phyloP scores from a whole-genome alignment of 2,113 vertebrate species.

The Benitochromis conjunctus region DNA sequence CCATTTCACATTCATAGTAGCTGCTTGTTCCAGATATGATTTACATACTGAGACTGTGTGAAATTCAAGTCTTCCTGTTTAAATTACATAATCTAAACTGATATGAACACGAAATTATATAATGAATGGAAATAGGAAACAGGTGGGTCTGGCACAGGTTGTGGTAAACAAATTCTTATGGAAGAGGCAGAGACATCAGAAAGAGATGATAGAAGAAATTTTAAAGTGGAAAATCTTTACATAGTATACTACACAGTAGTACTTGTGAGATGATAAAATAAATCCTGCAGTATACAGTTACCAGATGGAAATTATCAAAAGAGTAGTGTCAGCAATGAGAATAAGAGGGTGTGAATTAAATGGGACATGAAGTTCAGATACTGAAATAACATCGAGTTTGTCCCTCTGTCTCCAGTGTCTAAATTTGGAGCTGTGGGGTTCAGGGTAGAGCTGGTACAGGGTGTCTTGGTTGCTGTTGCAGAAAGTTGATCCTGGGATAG shows the following conservation, averaged over 20 bases:
- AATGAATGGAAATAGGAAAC: constrained; percentile 1
- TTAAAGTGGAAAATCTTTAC: neutral
- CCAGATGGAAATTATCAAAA: neutral
- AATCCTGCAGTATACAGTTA: neutral
- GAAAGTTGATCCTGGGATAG: constrained; percentile 54
- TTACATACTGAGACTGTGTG: neutral
- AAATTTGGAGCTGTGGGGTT: constrained; percentile 42
- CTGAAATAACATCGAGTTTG: constrained; percentile 26
- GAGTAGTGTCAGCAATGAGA: neutral
- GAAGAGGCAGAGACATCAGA: neutral
- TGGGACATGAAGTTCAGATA: constrained; percentile 7
- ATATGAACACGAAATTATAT: neutral
- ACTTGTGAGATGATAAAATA: neutral
- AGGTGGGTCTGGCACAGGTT: neutral
- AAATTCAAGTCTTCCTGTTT: neutral
- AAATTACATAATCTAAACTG: neutral
- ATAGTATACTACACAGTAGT: neutral
- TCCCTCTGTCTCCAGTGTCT: constrained; percentile 28
- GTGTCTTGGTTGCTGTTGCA: constrained; percentile 44
- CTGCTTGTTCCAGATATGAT: neutral
- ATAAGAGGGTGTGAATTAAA: neutral
- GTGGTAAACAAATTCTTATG: constrained; percentile 1
- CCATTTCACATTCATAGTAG: neutral
- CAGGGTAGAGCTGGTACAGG: constrained; percentile 10
- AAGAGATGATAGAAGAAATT: neutral